phyloP scores from a whole-genome alignment of 2,888 invertebrate species.

The Atethmia centrago region DNA sequence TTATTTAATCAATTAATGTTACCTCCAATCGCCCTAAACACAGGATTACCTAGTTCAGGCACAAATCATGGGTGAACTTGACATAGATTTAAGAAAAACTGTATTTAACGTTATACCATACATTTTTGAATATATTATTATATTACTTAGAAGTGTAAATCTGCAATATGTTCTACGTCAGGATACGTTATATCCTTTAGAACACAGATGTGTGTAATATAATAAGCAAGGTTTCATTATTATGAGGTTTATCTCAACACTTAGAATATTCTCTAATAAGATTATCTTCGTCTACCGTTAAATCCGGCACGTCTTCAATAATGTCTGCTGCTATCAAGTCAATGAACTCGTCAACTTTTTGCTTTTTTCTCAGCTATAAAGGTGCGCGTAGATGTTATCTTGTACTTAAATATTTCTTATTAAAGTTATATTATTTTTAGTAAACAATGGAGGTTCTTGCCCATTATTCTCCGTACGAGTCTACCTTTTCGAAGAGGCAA shows the following conservation, averaged over 20 bases:
- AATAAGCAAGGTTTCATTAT: slow-evolving; percentile 6
- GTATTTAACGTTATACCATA: too few relatives aligned
- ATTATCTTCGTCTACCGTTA: slow-evolving; percentile 1
- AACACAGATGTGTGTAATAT: neutral
- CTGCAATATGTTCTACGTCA: neutral
- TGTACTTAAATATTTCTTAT: neutral
- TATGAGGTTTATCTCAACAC: neutral
- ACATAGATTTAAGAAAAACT: too few relatives aligned
- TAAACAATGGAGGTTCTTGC: neutral
- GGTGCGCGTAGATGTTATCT: neutral
- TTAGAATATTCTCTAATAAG: slow-evolving; percentile 1
- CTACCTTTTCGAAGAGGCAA: neutral
- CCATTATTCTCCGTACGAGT: neutral
- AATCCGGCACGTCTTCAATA: slow-evolving; percentile 41
- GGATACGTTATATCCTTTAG: neutral
- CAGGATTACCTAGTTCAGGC: too few relatives aligned
- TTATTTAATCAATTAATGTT: too few relatives aligned
- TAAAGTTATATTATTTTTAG: neutral
- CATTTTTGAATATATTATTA: too few relatives aligned
- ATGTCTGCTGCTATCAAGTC: slow-evolving; percentile 18
- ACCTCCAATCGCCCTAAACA: too few relatives aligned
- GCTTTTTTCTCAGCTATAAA: slow-evolving; percentile 4
- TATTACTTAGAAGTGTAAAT: neutral
- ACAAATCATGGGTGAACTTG: too few relatives aligned
- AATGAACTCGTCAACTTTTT: slow-evolving; percentile 23